Evolutionary conservation across 1,140 invertebrate genomes (phyloP).

Genomic region (Octopus sinensis): DNA sequence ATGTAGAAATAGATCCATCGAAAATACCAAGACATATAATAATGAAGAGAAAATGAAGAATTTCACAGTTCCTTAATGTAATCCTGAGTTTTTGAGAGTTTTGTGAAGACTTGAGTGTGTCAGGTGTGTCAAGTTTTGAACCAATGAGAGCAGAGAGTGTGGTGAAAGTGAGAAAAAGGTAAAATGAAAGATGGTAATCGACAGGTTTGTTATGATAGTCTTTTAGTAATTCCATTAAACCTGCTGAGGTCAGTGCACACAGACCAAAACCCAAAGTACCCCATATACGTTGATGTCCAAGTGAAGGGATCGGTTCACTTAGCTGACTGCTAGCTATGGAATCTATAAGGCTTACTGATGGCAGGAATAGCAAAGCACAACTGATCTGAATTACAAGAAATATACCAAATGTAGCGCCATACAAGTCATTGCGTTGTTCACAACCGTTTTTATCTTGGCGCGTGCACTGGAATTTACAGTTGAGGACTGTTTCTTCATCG

Average conservation of each 20-base stretch:
- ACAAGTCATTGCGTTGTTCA: slow-evolving; percentile 77
- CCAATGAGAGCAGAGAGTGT: slow-evolving; percentile 29
- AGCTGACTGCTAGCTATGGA: slow-evolving; percentile 37
- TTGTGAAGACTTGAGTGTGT: slow-evolving; percentile 16
- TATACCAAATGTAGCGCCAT: slow-evolving; percentile 32
- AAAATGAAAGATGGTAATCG: slow-evolving; percentile 40
- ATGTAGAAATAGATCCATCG: slow-evolving; percentile 84
- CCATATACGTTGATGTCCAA: slow-evolving; percentile 36
- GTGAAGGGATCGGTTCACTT: slow-evolving; percentile 26
- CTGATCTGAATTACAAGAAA: slow-evolving; percentile 35
- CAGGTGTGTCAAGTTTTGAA: slow-evolving; percentile 8
- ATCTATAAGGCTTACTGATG: slow-evolving; percentile 34
- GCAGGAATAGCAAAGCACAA: slow-evolving; percentile 32
- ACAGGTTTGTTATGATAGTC: slow-evolving; percentile 17
- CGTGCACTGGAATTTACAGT: slow-evolving; percentile 35
- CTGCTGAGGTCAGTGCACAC: slow-evolving; percentile 41
- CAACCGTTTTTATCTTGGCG: slow-evolving; percentile 1
- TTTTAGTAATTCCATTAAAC: slow-evolving; percentile 39
- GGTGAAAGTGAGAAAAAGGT: slow-evolving; percentile 37
- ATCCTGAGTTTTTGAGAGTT: slow-evolving; percentile 15
- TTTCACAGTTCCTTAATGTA: slow-evolving; percentile 13
- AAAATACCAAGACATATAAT: slow-evolving; percentile 79
- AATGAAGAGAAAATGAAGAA: slow-evolving; percentile 65
- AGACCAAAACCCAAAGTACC: slow-evolving; percentile 36
- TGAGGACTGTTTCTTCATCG: slow-evolving; percentile 29